Conservation (phyloP, 2,797 vertebrate genomes). For the Phoeniculus purpureus region DNA sequence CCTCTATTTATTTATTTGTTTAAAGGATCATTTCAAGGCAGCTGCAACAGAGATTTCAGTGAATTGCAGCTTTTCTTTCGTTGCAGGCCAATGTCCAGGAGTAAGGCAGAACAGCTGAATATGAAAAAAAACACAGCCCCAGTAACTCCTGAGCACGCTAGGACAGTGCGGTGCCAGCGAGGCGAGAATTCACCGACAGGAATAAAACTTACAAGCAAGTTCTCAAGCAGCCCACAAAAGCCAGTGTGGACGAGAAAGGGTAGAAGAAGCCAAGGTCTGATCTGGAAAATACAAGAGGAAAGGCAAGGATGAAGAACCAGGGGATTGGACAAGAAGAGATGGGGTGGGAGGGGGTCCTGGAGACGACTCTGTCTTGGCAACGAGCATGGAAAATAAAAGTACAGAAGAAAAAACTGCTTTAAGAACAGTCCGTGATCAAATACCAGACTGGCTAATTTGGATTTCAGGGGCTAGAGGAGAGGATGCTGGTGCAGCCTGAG, state of each 20-base stretch:
- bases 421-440: conserved; percentile 72
- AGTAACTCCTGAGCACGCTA: conserved; percentile 12
- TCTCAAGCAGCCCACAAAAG: conserved; percentile 53
- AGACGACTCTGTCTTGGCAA: conserved; percentile 79
- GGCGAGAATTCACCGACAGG: not conserved
- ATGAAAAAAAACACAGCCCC: not conserved
- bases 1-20: not conserved
- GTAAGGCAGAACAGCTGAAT: conserved; percentile 16
- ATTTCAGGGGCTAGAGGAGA: conserved; percentile 76
- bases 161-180: not conserved
- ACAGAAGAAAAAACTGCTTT: conserved; percentile 72
- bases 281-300: conserved; percentile 67
- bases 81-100: conserved; percentile 22
- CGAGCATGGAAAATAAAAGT: conserved; percentile 80
- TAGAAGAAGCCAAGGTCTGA: conserved; percentile 61
- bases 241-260: conserved; percentile 47
- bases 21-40: conserved; percentile 38
- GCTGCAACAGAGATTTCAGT: conserved; percentile 47
- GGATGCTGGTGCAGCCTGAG: conserved; percentile 70
- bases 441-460: conserved; percentile 79
- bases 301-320: conserved; percentile 52
- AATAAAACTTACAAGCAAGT: conserved; percentile 36
- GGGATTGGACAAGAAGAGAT: conserved; percentile 52
- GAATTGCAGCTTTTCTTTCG: conserved; percentile 31
- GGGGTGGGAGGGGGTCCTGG: conserved; percentile 76